Evolutionary conservation across 2,888 invertebrate species (phyloP).

Genomic region (Linnaemya vulpina): DNA sequence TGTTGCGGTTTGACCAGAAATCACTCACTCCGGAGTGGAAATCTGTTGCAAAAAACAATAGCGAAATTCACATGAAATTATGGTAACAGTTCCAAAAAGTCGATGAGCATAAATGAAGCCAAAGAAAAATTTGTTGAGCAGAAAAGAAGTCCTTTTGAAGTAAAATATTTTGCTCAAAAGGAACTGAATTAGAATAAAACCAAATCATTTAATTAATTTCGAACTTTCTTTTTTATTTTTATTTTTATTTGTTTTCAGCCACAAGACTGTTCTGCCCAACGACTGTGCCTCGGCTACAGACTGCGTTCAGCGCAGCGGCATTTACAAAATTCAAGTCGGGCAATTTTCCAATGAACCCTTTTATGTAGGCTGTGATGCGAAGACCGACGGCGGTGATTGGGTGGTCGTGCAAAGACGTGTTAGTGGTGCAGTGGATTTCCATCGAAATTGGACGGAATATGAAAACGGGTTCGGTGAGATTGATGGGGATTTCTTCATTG

Average conservation of each 20-base stretch:
- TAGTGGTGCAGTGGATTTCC: constrained; percentile 38
- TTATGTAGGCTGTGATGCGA: constrained; percentile 24
- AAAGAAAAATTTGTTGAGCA: too few species aligned
- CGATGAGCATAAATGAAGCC: too few species aligned
- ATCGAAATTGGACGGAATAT: constrained; percentile 37
- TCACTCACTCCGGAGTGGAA: too few species aligned
- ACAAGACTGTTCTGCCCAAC: constrained; percentile 1
- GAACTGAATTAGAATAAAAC: too few species aligned
- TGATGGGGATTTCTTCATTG: constrained; percentile 44
- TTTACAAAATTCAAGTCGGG: constrained; percentile 32
- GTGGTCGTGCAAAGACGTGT: constrained; percentile 35
- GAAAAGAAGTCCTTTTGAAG: neutral
- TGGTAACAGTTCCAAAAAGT: too few species aligned
- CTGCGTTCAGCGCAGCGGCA: constrained; percentile 46
- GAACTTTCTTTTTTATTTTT: neutral
- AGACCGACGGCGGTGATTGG: constrained; percentile 45
- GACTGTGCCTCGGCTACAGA: constrained; percentile 52
- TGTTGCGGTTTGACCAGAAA: too few species aligned
- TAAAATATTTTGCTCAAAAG: neutral
- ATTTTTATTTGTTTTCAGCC: too few species aligned
- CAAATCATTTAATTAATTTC: too few species aligned
- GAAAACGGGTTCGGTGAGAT: constrained; percentile 43
- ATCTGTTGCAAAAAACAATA: too few species aligned
- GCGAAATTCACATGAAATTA: too few species aligned
- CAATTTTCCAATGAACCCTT: constrained; percentile 20